A percentile compares a stretch with the other conserved stretches of the same genome.
Evolutionary conservation across 2,113 vertebrate species (phyloP).

Genomic region (Lophotis ruficrista): DNA sequence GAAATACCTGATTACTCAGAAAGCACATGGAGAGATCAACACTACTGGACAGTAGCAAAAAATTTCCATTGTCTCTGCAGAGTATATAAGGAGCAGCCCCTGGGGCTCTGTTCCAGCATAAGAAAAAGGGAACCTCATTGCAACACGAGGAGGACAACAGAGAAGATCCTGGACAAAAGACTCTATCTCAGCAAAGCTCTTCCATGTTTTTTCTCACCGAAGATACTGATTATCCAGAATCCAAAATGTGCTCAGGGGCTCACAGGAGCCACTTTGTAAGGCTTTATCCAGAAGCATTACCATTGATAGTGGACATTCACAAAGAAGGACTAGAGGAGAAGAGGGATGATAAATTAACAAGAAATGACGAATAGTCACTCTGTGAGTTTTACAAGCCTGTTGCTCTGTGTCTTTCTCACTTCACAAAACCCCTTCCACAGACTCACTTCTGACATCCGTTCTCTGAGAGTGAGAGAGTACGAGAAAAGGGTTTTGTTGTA

Average conservation of each 20-base stretch:
- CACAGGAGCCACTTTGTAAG: too few species aligned
- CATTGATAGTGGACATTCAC: background rate
- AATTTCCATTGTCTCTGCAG: background rate
- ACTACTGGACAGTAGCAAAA: background rate
- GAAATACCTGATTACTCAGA: background rate
- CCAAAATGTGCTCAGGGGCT: background rate
- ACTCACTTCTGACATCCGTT: rapidly evolving
- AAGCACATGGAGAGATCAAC: background rate
- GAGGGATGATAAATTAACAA: background rate
- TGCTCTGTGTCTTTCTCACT: background rate
- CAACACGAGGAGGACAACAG: background rate
- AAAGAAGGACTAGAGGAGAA: background rate
- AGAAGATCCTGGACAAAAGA: background rate
- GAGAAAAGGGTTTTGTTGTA: background rate
- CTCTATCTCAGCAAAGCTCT: background rate
- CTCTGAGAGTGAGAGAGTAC: rapidly evolving
- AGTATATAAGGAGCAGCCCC: background rate
- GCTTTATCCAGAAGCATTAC: background rate
- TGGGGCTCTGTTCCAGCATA: background rate
- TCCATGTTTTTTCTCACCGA: background rate
- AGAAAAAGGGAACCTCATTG: background rate
- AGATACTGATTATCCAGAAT: background rate
- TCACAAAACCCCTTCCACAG: background rate
- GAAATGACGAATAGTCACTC: background rate
- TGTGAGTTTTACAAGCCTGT: background rate